Conservation (phyloP, 2,888 invertebrate genomes). For the Nomada fucata region DNA sequence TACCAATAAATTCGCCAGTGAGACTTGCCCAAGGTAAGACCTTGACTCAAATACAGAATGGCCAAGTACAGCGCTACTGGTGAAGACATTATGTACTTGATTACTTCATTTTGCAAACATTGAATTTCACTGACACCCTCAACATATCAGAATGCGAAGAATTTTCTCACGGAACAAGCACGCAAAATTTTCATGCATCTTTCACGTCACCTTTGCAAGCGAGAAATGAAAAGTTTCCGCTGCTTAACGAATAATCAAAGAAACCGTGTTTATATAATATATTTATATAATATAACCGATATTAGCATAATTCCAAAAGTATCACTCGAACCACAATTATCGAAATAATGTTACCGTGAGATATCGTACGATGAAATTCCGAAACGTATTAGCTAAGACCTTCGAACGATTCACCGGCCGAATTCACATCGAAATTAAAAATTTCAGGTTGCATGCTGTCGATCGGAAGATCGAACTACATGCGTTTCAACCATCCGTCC, state of each 20-base stretch:
- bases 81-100: slow-evolving; percentile 12
- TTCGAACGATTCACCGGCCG: neutral
- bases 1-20: slow-evolving; percentile 89
- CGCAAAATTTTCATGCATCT: neutral
- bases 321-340: too few relatives aligned
- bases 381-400: too few relatives aligned
- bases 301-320: too few relatives aligned
- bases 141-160: neutral
- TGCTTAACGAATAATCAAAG: too few relatives aligned
- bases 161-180: neutral
- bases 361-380: too few relatives aligned
- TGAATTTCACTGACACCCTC: neutral
- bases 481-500: slow-evolving; percentile 96
- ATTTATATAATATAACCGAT: too few relatives aligned
- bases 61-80: neutral
- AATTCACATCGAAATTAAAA: neutral
- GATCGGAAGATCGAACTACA: slow-evolving; percentile 95
- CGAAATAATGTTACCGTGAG: too few relatives aligned
- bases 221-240: too few relatives aligned
- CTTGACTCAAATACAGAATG: slow-evolving; percentile 66
- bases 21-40: slow-evolving; percentile 92
- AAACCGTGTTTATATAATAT: neutral
- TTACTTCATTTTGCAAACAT: neutral
- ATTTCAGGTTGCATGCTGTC: slow-evolving; percentile 94
- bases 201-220: neutral